Evolutionary conservation across 2,888 invertebrate genomes (phyloP), one percentile per base, ranked within the genome.

Genomic region (Cremastinae sp.): DNA sequence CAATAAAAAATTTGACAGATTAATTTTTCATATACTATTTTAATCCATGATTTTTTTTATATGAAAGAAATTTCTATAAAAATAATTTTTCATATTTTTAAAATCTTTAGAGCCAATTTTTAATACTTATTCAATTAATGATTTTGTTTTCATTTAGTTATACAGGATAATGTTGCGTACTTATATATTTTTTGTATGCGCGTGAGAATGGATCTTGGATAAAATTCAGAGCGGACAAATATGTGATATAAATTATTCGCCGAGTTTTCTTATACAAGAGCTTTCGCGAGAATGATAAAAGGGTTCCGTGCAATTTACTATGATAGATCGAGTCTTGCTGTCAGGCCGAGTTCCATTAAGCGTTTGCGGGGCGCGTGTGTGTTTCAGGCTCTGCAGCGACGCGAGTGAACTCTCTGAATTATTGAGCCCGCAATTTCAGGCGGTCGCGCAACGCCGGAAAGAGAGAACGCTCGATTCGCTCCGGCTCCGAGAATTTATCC

Each of bases 371-470:
- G 38, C 53, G 38, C 51, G 59, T 51, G 58, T 51, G 28, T 62
- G 22, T 70, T 62, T 53, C 45, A 20, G 34, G 43, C 53, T 70
- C 36, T 62, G 34, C 14, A 45, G 12, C 22, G 28, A 20, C 36
- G 43, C 34, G 51, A 77, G 45, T 54, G 47, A 74, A 79, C 82
- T 78, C 76, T 18, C 83, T 88, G 88, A 88, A 89, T 89, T 88
- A 89, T 89, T 88, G 86, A 89, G 81, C 84, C 84, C 81, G 85
- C 87, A 88, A 89, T 89, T 88, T 84, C 86, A 82, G 78, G 80
- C 45, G 36, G 16, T 43, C 20, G 45, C 54, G 45, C 51, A 43
- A 69, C 43, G 34, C 38, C 38, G 20, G 36, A 59, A 12, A 16
- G 59, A 36, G 36, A 49, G 64, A 36, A 22, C 36, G 45, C 53